Evolutionary conservation across 2,113 vertebrate species (phyloP), one percentile per base, ranked within the genome.

Genomic region (Prionailurus bengalensis): DNA sequence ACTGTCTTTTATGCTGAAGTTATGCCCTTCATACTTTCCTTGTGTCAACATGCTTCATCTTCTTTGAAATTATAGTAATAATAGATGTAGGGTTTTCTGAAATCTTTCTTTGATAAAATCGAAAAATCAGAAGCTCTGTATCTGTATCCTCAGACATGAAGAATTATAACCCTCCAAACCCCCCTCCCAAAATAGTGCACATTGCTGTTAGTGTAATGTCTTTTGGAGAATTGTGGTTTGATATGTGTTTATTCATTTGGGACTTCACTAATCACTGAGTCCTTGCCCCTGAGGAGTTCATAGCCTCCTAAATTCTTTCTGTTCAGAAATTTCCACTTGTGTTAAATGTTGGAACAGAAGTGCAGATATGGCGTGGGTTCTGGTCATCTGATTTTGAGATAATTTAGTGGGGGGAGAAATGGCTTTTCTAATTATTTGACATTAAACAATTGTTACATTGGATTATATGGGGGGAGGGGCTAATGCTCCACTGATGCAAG

Each of bases 311-410:
- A 91, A 89, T 68, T 95, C 68, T 82, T 16, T 53, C 68, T 76
- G 36, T 55, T 94, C 68, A 89, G 82, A 89, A 97, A 85, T 81
- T 70, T 85, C 80, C 25, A 96, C 39, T 91, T 81, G n/a, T 51
- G 15, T 51, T 83, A 91, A 95, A 91, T 86, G 29, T 55, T 89
- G 82, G 48, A 82, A 91, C 33, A 29, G 66, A 96, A 95, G 48
- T 55, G 14, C 10, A 70, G 33, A 65, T 45, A 17, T 71, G 21
- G 23, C 25, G 95, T 63, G 27, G 29, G 53, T 83, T 76, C 45
- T 78, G 51, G 74, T 95, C 31, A 68, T 78, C 25, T 31, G 42
- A 89, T 83, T 98, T 86, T 66, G 45, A 94, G 61, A 55, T 95
- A 36, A 92, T 81, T 84, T 36, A 74, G 7, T 74, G 65, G 29